A percentile compares a stretch with the other conserved stretches of the same genome.
These are phyloP conservation scores for Dinomys branickii DNA, from an alignment of 2,113 vertebrate genomes.

Conservation along the genomic window DNA sequence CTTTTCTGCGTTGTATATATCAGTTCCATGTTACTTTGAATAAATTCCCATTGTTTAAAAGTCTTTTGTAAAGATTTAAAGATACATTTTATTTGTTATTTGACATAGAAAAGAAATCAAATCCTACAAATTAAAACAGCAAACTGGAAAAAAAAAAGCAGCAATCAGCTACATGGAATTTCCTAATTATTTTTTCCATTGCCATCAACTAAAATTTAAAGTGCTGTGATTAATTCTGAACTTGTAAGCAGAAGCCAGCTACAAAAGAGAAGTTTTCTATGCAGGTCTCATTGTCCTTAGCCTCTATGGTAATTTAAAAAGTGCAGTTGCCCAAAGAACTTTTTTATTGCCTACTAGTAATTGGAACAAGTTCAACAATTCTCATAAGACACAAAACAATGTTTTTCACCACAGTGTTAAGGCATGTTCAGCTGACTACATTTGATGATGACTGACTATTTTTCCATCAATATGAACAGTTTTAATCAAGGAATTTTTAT, in stretches of 20 bases:
- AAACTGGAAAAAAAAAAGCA: neutral
- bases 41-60: neutral
- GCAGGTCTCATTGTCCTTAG: constrained; percentile 31
- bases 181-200: constrained; percentile 53
- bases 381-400: constrained; percentile 49
- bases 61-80: neutral
- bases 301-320: constrained; percentile 53
- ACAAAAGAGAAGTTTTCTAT: neutral
- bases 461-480: constrained; percentile 36
- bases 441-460: constrained; percentile 57
- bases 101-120: neutral
- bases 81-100: neutral
- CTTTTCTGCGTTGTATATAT: neutral
- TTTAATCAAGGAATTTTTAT: constrained; percentile 60
- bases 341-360: constrained; percentile 58
- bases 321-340: constrained; percentile 18
- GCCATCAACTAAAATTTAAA: constrained; percentile 46
- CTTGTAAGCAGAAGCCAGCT: constrained; percentile 19
- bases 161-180: neutral
- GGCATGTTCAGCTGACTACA: constrained; percentile 54
- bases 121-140: neutral
- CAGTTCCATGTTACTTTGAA: neutral
- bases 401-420: constrained; percentile 59
- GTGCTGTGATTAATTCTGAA: neutral
- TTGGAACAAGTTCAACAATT: constrained; percentile 68